Conservation (phyloP, 1,140 invertebrate species). For the Drosophila setifemur region DNA sequence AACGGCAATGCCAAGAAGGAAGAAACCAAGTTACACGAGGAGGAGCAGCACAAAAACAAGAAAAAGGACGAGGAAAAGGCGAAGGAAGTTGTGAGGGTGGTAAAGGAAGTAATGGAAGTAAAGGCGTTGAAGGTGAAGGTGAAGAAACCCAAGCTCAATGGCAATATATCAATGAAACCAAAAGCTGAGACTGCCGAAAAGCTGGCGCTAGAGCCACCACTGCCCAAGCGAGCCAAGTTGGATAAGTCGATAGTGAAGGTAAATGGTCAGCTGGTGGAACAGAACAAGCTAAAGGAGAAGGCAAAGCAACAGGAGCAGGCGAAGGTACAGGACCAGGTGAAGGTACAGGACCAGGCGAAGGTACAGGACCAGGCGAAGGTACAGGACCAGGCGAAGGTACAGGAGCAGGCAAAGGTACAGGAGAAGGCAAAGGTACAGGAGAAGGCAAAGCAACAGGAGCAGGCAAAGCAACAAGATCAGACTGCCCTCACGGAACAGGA, state of each 20-base stretch:
- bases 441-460: not conserved
- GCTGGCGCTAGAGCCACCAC: constrained; percentile 16
- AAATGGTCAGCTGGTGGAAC: constrained; percentile 7
- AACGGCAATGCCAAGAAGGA: constrained; percentile 41
- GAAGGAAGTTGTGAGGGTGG: no score
- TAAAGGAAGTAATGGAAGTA: no score
- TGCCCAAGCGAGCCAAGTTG: constrained; percentile 38
- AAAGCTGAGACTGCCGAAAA: constrained; percentile 1
- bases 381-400: not conserved
- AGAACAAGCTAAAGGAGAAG: not conserved
- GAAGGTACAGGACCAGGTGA: no score
- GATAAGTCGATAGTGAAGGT: not conserved
- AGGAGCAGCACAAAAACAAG: not conserved
- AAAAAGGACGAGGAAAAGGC: not conserved
- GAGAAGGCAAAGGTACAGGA: not conserved
- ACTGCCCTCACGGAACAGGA: not conserved
- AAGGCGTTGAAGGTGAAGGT: not conserved
- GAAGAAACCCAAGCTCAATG: constrained; percentile 31
- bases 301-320: not conserved
- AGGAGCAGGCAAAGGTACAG: constrained; percentile 1
- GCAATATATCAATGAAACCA: constrained; percentile 18
- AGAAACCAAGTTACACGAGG: not conserved
- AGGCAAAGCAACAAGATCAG: not conserved
- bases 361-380: not conserved
- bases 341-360: not conserved